phyloP scores from a whole-genome alignment of 2,888 invertebrate species.

The Phanerotoma sp. region DNA sequence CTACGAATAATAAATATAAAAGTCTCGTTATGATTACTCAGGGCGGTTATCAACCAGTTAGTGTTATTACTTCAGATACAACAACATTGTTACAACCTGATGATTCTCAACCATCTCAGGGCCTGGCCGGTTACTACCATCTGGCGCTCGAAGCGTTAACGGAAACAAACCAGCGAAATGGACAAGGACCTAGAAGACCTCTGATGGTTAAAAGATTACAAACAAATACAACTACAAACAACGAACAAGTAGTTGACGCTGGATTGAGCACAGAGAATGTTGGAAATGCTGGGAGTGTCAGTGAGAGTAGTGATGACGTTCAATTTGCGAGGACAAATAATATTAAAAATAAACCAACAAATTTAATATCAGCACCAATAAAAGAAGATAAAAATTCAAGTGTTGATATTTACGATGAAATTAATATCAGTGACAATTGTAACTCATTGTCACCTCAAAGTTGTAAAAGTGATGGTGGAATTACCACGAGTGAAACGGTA shows the following conservation, averaged over 20 bases:
- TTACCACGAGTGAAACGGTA: conserved; percentile 48
- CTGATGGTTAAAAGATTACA: conserved; percentile 47
- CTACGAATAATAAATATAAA: conserved; percentile 66
- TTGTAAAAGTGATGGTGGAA: conserved; percentile 67
- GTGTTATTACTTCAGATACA: conserved; percentile 75
- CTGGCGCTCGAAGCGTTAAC: conserved; percentile 54
- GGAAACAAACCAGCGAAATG: conserved; percentile 42
- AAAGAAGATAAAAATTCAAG: background rate
- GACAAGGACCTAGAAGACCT: conserved; percentile 45
- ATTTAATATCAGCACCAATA: background rate
- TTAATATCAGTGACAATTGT: conserved; percentile 24
- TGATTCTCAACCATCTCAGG: conserved; percentile 63
- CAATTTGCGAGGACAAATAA: conserved; percentile 44
- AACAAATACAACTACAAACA: conserved; percentile 1
- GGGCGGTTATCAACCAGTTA: conserved; percentile 65
- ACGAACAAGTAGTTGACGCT: conserved; percentile 45
- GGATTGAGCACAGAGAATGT: conserved; percentile 43
- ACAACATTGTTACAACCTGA: conserved; percentile 67
- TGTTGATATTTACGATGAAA: conserved; percentile 2
- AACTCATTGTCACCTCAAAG: background rate
- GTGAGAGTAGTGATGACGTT: conserved; percentile 54
- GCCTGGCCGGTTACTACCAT: conserved; percentile 57
- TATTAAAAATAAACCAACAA: conserved; percentile 18
- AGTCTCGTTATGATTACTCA: conserved; percentile 90
- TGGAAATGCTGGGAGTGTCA: conserved; percentile 47